Conservation (phyloP, 2,797 vertebrate genomes). For the Mallotus villosus region DNA sequence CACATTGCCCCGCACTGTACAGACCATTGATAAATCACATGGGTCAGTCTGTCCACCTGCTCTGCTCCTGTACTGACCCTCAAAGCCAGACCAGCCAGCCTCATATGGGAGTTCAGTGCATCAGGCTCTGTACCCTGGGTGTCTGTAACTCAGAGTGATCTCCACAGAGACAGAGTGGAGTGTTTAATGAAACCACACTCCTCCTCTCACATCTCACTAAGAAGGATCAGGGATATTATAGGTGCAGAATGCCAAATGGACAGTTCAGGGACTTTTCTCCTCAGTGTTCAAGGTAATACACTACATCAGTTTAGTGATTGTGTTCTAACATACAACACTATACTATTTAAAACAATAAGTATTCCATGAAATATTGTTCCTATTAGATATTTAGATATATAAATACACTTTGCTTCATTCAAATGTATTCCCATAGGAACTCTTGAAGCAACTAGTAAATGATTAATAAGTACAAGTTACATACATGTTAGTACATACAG, state of each 20-base stretch:
- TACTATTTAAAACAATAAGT: no score
- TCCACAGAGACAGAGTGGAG: neutral
- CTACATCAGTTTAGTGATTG: neutral
- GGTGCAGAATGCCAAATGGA: neutral
- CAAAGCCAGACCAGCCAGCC: neutral
- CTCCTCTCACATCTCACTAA: neutral
- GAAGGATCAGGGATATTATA: neutral
- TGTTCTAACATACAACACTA: neutral
- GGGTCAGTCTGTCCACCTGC: neutral
- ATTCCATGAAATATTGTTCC: no score
- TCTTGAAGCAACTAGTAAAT: no score
- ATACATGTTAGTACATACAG: neutral
- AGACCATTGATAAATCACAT: neutral
- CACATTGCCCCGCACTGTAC: neutral
- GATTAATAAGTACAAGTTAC: no score
- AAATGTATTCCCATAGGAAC: no score
- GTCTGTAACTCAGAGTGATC: neutral
- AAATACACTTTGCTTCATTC: no score
- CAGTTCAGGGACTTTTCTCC: neutral
- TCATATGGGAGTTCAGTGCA: neutral
- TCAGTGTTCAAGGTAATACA: neutral
- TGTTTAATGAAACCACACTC: neutral
- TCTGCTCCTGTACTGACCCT: slow-evolving; percentile 2
- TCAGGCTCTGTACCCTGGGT: neutral
- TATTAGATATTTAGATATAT: no score